These are phyloP conservation scores for Bos javanicus DNA, from an alignment of 2,113 vertebrate genomes.

Conservation along the genomic window DNA sequence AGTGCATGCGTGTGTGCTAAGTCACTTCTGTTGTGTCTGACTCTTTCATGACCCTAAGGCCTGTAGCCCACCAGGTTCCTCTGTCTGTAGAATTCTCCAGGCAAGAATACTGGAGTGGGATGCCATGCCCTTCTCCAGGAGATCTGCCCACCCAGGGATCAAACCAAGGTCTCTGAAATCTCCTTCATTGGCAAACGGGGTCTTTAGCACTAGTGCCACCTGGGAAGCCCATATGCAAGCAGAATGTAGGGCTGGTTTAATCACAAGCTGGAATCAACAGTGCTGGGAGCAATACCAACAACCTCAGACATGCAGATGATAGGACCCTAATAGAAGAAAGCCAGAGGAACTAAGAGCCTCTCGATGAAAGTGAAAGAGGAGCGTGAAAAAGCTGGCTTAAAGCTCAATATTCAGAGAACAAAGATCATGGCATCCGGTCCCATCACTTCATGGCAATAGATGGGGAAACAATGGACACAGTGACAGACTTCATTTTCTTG, in stretches of 20 bases:
- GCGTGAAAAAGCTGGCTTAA: not conserved
- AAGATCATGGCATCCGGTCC: not conserved
- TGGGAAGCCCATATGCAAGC: not conserved
- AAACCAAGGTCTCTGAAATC: not conserved
- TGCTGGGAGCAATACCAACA: not conserved
- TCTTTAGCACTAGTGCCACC: not conserved
- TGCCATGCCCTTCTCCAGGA: not conserved
- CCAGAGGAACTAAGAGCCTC: not conserved
- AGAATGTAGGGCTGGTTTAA: not conserved
- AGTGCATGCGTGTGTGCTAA: not conserved
- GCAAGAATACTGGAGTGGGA: not conserved
- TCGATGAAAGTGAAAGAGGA: not conserved
- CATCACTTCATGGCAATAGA: not conserved
- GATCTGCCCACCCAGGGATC: not conserved
- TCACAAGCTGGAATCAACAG: not conserved
- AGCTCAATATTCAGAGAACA: not conserved
- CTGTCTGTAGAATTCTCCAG: not conserved
- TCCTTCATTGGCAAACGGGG: accelerated
- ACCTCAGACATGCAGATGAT: not conserved
- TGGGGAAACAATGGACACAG: not conserved
- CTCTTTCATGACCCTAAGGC: not conserved
- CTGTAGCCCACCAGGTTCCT: not conserved
- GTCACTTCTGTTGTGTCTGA: not conserved
- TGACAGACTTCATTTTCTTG: not conserved
- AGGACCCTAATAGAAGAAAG: not conserved